Evolutionary conservation across 2,113 vertebrate genomes (phyloP).

Genomic region (Cryptoleucopteryx plumbea): DNA sequence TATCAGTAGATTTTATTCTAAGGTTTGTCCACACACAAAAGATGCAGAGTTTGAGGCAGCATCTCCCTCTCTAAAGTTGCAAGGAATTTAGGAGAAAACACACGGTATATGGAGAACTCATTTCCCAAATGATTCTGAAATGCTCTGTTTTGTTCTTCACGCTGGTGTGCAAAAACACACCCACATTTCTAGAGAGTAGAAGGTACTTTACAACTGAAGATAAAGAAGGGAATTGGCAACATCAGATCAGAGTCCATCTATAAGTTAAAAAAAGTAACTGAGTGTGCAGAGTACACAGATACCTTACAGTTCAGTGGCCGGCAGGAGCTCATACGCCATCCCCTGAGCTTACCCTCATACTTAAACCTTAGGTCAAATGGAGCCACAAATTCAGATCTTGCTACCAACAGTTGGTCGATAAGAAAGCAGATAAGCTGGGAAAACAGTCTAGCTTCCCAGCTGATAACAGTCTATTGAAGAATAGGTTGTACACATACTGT

Average conservation of each 20-base stretch:
- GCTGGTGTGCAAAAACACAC: neutral
- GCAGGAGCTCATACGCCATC: neutral
- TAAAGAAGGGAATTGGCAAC: neutral
- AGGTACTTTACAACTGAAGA: neutral
- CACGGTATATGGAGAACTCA: neutral
- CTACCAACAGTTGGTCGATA: neutral
- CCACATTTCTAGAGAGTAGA: neutral
- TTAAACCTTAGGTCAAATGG: conserved; percentile 1
- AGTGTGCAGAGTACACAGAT: neutral
- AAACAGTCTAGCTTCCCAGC: neutral
- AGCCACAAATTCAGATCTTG: neutral
- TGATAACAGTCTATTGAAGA: conserved; percentile 5
- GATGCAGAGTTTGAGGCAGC: neutral
- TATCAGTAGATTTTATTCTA: neutral
- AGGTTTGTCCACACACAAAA: neutral
- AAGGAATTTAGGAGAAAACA: neutral
- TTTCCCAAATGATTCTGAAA: neutral
- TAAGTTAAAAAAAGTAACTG: neutral
- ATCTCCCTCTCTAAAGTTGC: neutral
- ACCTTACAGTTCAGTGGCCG: neutral
- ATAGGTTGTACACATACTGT: neutral
- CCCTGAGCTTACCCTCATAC: neutral
- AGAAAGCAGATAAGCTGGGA: conserved; percentile 21
- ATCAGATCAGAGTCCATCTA: conserved; percentile 5
- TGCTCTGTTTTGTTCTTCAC: neutral